Base-by-base conservation (phyloP, 1,140 invertebrate genomes). In the Latrodectus geometricus region DNA sequence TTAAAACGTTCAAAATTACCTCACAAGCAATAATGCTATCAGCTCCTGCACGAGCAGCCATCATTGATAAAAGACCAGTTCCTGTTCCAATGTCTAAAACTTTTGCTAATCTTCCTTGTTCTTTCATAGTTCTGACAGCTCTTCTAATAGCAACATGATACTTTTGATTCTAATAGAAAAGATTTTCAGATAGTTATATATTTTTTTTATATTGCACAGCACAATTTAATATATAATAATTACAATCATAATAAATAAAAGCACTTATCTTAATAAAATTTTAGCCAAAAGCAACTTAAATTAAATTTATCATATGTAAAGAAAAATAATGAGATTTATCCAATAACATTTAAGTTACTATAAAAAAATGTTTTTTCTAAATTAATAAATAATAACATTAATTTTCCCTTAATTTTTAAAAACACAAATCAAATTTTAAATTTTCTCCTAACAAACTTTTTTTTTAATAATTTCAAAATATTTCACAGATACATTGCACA, bases 81-180 rank as follows among this genome's bases (percentile, higher is more conserved):
- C 97, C 97, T 54, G 97, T 98, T 66, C 98, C 98, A 90, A 99
- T 99, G 91, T 99, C 98, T 75, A 99, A 92, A 80, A 99, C 97
- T 92, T 97, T 94, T 12, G 96, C 96, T 89, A 94, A 92, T 89
- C 94, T 93, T 48, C 95, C 96, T 9, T 90, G 89, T 9, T 91
- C 89, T 86, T 96, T 95, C 91, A 95, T 94, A 74, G 93, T 93
- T 8, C 94, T 91, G 85, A 99, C 96, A 17, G 96, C 96, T 88
- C 93, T 92, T 91, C 94, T 93, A n/a, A 99, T 90, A 0, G 95
- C 97, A 86, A 92, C 90, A 89, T 95, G 95, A 92, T 99, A 99
- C 89, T 96, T 96, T 89, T 95, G 91, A 92, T 99, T 99, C 94
- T 95, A 89, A 49, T 88, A 91, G 89, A 87, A 85, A 88, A 35